A percentile compares a stretch with the other conserved stretches of the same genome.
phyloP scores from a whole-genome alignment of 2,797 vertebrate genomes.

The Phrynocephalus forsythii region DNA sequence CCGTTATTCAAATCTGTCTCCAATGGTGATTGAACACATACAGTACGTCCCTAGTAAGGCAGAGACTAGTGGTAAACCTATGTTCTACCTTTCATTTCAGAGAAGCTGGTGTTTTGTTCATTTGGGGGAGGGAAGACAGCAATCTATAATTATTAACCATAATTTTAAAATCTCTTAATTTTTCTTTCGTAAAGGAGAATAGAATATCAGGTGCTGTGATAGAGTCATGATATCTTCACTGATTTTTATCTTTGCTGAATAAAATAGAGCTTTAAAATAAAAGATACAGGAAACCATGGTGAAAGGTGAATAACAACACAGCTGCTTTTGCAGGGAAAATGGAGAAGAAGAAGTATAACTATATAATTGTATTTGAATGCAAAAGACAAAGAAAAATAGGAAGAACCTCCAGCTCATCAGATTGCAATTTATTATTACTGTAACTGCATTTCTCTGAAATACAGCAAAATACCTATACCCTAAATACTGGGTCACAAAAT shows the following conservation, averaged over 20 bases:
- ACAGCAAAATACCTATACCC: too few relatives aligned
- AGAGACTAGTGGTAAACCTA: background rate
- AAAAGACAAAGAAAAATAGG: too few relatives aligned
- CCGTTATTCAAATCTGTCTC: background rate
- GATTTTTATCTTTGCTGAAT: background rate
- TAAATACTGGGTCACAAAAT: too few relatives aligned
- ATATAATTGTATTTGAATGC: too few relatives aligned
- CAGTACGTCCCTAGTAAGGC: background rate
- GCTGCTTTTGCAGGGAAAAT: too few relatives aligned
- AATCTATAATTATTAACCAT: background rate
- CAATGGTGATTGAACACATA: background rate
- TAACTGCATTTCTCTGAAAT: too few relatives aligned
- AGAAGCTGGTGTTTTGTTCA: background rate
- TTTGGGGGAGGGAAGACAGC: background rate
- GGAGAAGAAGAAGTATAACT: background rate
- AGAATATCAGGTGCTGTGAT: accelerated
- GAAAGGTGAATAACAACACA: too few relatives aligned
- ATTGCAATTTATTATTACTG: too few relatives aligned
- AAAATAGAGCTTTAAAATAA: background rate
- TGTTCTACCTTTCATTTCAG: background rate
- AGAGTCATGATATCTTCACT: background rate
- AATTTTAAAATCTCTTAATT: background rate
- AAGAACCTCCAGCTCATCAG: too few relatives aligned
- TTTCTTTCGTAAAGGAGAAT: background rate
- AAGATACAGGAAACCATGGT: too few relatives aligned